Evolutionary conservation across 2,797 vertebrate genomes (phyloP).

Genomic region (Neopelma chrysocephalum): DNA sequence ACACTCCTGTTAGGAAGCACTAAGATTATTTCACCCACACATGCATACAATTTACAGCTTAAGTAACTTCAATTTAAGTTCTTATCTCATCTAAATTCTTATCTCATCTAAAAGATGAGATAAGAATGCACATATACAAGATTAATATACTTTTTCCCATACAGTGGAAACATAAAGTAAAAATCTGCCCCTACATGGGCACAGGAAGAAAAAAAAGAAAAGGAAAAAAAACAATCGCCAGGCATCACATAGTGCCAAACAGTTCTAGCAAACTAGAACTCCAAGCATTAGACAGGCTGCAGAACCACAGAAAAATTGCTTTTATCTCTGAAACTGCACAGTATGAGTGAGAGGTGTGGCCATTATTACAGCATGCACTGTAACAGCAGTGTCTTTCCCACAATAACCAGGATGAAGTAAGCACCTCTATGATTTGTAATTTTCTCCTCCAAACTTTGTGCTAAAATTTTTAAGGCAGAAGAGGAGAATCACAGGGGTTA

Average conservation of each 20-base stretch:
- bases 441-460: background rate
- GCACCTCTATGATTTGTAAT: rapidly evolving
- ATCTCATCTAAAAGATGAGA: background rate
- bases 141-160: background rate
- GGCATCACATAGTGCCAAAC: background rate
- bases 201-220: background rate
- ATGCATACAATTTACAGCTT: background rate
- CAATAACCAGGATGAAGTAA: background rate
- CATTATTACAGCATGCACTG: background rate
- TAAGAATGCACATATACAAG: background rate
- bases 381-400: background rate
- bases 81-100: too few relatives aligned
- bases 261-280: background rate
- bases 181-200: background rate
- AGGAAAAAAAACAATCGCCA: background rate
- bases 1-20: background rate
- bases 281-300: background rate
- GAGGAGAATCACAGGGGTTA: background rate
- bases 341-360: background rate
- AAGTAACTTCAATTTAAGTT: background rate
- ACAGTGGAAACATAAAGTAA: background rate
- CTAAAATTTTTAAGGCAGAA: background rate
- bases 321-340: background rate
- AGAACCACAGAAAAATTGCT: background rate
- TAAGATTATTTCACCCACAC: background rate